Evolutionary conservation across 1,140 invertebrate genomes (phyloP).

Genomic region (Leptestheria dahalacensis): DNA sequence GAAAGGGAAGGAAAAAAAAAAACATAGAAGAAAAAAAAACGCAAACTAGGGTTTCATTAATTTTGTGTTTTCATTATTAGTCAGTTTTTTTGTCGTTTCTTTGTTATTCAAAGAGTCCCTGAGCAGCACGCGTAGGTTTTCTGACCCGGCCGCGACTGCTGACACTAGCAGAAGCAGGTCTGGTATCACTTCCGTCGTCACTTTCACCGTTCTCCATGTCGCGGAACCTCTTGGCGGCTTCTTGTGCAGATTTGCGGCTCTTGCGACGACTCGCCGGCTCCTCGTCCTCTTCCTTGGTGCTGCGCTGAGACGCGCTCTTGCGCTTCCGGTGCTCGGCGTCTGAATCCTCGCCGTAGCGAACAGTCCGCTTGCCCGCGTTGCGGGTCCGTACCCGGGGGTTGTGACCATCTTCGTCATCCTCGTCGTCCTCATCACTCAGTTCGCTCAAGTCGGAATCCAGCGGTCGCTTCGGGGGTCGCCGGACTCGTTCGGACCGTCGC

Average conservation of each 20-base stretch:
- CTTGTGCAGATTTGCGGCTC: constrained; percentile 2
- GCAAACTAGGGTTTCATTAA: too few species aligned
- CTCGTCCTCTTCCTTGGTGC: not conserved
- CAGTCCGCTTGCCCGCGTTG: constrained; percentile 27
- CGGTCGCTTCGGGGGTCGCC: not conserved
- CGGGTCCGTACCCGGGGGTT: constrained; percentile 20
- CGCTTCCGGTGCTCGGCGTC: constrained; percentile 17
- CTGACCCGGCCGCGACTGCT: constrained; percentile 71
- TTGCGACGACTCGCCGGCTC: not conserved
- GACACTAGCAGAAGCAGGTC: constrained; percentile 41
- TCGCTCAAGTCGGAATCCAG: constrained; percentile 6
- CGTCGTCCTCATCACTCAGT: not conserved
- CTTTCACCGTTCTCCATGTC: constrained; percentile 24
- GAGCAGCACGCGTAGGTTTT: constrained; percentile 41
- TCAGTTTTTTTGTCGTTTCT: not conserved
- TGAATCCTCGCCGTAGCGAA: constrained; percentile 27
- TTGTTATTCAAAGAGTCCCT: not conserved
- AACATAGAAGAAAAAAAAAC: too few species aligned
- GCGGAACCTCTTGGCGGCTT: constrained; percentile 17
- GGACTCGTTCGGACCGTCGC: not conserved
- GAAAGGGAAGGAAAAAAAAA: too few species aligned
- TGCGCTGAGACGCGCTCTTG: not conserved
- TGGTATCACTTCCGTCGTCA: constrained; percentile 25
- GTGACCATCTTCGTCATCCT: not conserved
- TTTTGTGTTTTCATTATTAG: not conserved